Evolutionary conservation across 2,888 invertebrate genomes (phyloP), one percentile per base, ranked within the genome.

Genomic region (Tenthredo amoena): DNA sequence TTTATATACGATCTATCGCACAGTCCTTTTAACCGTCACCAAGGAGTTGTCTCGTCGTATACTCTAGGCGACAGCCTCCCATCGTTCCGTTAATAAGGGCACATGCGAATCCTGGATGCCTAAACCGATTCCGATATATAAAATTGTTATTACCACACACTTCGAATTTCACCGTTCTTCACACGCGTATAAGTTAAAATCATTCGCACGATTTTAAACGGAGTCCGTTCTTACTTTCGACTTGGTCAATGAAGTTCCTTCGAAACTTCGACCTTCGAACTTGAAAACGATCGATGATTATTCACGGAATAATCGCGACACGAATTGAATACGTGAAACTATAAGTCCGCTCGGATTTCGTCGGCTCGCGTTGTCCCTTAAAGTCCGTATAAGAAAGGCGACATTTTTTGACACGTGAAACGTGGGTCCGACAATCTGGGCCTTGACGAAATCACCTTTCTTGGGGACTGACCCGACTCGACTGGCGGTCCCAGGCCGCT

Each of bases 401-500:
- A 83, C 83, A 83, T 83, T 83, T 83, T 83, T 83, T 71, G 58
- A 43, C 82, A 71, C 86, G 87, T 86, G 87, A 87, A 89, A 89
- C 88, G 89, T 89, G 89, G 88, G 87, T 89, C 86, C 89, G 87
- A 88, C 86, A 88, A 83, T 87, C 81, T 87, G 87, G 89, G 87
- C 89, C 88, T 89, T 85, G 84, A 87, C 87, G 88, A 89, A 88
- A 89, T 89, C 90, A 88, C 91, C 91, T 92, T 90, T 90, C 90
- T 91, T 89, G 91, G 90, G 91, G 92, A 92, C 91, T 91, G 93
- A 92, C 92, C 91, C 93, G 91, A 91, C 92, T 92, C 91, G 91
- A 93, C 93, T 93, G 91, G 87, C 88, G 88, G 87, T 87, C 87
- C 85, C 88, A 86, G 87, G 83, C 86, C 82, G 87, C 88, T 87